Evolutionary conservation across 2,797 vertebrate genomes (phyloP), one percentile per base, ranked within the genome.

Genomic region (Emys orbicularis): DNA sequence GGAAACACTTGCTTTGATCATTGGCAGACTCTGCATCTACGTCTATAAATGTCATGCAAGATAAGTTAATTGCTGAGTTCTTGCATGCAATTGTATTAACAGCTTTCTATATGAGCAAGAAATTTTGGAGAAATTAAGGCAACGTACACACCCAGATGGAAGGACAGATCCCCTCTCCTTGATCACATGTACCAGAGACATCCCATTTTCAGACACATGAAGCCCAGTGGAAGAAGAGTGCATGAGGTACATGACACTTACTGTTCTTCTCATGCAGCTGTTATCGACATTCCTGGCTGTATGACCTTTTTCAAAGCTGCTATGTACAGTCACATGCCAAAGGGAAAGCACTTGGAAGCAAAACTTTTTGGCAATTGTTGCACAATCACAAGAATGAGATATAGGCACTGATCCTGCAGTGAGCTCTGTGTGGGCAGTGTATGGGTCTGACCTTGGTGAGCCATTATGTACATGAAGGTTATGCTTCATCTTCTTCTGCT

Each of bases 321-420:
- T 87, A 37, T 84, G 74, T 82, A 86, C 79, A 94, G 31, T 10
- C 95, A 34, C 74, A 86, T 89, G 88, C 95, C 93, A 91, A 92
- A 88, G 86, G 85, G 76, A 94, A 44, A 92, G 92, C 94, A 90
- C 31, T 92, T 96, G 86, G 95, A 92, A 97, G 49, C 5, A 27
- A 97, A 97, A 84, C 88, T 93, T 92, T 96, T 74, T 95, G 65
- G 37, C 52, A 72, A 12, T 77, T 95, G 72, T 97, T 96, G 94
- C 89, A 95, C 84, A 96, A 96, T 92, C 89, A 61, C n/a, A 84
- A 95, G 89, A 87, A 96, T 93, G 31, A 89, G 88, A 95, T 89
- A 94, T 93, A 1, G 27, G 80, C 37, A 84, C 92, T 83, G 88
- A 92, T 93, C 88, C 96, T 89, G 79, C 74, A 92, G 94, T 95